Percentiles rank a stretch among this genome's conserved stretches.
Conservation (phyloP, 2,797 vertebrate species). For the Sebastolobus alascanus region DNA sequence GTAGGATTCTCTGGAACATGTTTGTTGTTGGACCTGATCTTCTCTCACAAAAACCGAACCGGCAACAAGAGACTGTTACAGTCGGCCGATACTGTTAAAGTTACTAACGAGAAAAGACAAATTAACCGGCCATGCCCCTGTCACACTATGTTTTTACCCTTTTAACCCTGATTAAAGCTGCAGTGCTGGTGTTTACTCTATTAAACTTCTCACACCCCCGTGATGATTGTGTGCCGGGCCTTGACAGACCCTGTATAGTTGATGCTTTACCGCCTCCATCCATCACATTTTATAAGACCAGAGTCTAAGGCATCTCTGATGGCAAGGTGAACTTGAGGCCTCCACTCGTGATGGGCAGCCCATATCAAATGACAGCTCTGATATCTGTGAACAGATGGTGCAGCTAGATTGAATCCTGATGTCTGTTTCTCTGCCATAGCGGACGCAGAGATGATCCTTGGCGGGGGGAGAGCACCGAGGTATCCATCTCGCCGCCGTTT, state of each 20-base stretch:
- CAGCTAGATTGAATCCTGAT: conserved; percentile 76
- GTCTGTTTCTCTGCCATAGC: conserved; percentile 74
- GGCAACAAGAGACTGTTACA: conserved; percentile 8
- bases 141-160: background rate
- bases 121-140: conserved; percentile 22
- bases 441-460: conserved; percentile 67
- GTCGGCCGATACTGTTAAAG: conserved; percentile 13
- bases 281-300: conserved; percentile 77
- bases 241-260: conserved; percentile 64
- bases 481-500: conserved; percentile 64
- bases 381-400: conserved; percentile 80
- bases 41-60: conserved; percentile 26
- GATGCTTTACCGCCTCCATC: conserved; percentile 74
- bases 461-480: conserved; percentile 48
- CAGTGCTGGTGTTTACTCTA: conserved; percentile 36
- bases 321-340: conserved; percentile 81
- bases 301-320: conserved; percentile 71
- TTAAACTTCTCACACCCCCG: conserved; percentile 42
- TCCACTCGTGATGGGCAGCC: conserved; percentile 76
- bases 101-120: conserved; percentile 37
- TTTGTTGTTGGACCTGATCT: conserved; percentile 48
- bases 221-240: conserved; percentile 66
- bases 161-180: conserved; percentile 32
- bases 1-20: conserved; percentile 33
- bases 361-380: conserved; percentile 76